These are phyloP conservation scores for Melanostigma gelatinosum DNA, from an alignment of 2,113 vertebrate species.

Conservation along the genomic window DNA sequence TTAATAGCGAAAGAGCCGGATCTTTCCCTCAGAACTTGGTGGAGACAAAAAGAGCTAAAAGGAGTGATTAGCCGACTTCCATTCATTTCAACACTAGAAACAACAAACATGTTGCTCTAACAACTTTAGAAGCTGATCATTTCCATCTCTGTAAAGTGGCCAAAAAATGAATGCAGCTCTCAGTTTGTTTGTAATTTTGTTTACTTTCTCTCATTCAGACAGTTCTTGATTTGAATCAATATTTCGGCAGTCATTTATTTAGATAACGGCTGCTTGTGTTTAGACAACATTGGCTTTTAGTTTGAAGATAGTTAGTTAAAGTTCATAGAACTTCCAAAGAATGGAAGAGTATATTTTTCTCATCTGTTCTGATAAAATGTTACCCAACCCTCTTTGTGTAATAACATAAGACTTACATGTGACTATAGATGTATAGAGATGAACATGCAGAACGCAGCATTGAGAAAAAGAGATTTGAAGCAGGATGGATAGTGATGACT, in stretches of 20 bases:
- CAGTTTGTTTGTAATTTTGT: background rate
- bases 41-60: background rate
- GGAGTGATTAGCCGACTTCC: background rate
- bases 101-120: background rate
- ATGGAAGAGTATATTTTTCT: background rate
- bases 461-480: background rate
- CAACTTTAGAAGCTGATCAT: background rate
- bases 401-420: background rate
- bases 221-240: background rate
- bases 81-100: background rate
- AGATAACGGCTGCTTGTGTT: background rate
- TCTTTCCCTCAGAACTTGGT: no score
- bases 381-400: background rate
- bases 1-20: background rate
- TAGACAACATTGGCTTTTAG: background rate
- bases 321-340: background rate
- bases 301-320: background rate
- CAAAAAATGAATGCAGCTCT: background rate
- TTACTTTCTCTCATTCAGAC: background rate
- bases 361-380: background rate
- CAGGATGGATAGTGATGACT: background rate
- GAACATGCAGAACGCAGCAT: background rate
- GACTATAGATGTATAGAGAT: background rate
- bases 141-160: background rate
- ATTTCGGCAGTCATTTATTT: background rate